phyloP scores from a whole-genome alignment of 2,797 vertebrate genomes.

The Premnoplex brunnescens region DNA sequence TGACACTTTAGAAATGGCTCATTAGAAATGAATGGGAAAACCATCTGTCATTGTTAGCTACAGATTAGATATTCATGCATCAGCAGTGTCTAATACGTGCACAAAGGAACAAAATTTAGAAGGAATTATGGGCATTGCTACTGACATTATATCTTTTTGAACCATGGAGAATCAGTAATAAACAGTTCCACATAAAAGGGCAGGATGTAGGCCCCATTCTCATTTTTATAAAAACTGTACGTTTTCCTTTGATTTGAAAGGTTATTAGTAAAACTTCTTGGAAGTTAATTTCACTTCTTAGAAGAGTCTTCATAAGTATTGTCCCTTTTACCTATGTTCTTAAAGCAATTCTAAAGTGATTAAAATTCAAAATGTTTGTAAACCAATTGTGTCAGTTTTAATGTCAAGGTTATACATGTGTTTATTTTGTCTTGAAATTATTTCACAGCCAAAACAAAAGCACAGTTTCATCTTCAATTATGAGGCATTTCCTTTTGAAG shows the following conservation, averaged over 20 bases:
- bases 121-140: slow-evolving; percentile 26
- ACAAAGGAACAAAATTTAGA: slow-evolving; percentile 43
- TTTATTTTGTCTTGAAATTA: not conserved
- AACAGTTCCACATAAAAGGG: not conserved
- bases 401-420: not conserved
- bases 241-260: not conserved
- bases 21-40: slow-evolving; percentile 59
- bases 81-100: not conserved
- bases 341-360: not conserved
- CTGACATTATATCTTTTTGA: slow-evolving; percentile 18
- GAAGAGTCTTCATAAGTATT: not conserved
- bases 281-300: not conserved
- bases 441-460: not conserved
- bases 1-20: slow-evolving; percentile 36
- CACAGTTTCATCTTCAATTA: not conserved
- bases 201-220: not conserved
- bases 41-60: slow-evolving; percentile 51
- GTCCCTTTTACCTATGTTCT: not conserved
- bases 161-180: slow-evolving; percentile 31
- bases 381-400: not conserved
- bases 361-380: not conserved
- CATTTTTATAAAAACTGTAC: not conserved
- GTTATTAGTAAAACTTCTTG: not conserved
- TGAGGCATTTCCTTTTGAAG: not conserved
- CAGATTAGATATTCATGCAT: slow-evolving; percentile 43